Evolutionary conservation across 2,888 invertebrate species (phyloP), one percentile per base, ranked within the genome.

Genomic region (Meliscaeva auricollis): DNA sequence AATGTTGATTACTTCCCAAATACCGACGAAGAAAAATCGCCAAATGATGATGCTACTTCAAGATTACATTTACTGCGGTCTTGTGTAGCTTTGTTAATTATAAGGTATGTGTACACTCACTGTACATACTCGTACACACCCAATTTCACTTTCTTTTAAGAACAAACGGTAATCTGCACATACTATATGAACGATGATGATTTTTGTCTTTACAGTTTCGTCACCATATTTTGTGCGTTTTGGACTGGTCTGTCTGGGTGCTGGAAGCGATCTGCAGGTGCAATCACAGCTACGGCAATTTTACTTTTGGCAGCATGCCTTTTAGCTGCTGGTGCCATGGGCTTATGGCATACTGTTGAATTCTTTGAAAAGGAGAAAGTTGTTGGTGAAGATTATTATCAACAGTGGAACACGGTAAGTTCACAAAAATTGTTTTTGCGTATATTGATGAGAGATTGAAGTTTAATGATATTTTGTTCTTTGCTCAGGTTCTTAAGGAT

Each of bases 241-340:
- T 97, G 98, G 95, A 97, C 98, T 73, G 99, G 99, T 79, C 96
- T 98, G 13, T 96, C 98, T 38, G 98, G 99, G 88, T 99, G 99
- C 92, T 99, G 98, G 98, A 96, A 97, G 92, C 94, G 98, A 89
- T 98, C 98, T 64, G 97, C 98, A 8, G 97, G 97, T 88, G 97
- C 98, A 91, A 97, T 98, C 89, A 97, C 98, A 32, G 97, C 97
- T 68, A 98, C 98, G 4, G 98, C 98, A 35, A 97, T 98, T 88
- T 87, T 92, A 52, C 88, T 92, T 87, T 88, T 92, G 79, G 90
- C 91, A 68, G 90, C 92, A 96, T 98, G 98, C 93, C 93, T 98
- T 85, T 93, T 98, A 89, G 96, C 97, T 87, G 98, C 98, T 38
- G 98, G 97, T 80, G 97, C 96, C 52, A 98, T 98, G 98, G 98